Conservation (phyloP, 1,140 invertebrate genomes). For the Ruditapes philippinarum region DNA sequence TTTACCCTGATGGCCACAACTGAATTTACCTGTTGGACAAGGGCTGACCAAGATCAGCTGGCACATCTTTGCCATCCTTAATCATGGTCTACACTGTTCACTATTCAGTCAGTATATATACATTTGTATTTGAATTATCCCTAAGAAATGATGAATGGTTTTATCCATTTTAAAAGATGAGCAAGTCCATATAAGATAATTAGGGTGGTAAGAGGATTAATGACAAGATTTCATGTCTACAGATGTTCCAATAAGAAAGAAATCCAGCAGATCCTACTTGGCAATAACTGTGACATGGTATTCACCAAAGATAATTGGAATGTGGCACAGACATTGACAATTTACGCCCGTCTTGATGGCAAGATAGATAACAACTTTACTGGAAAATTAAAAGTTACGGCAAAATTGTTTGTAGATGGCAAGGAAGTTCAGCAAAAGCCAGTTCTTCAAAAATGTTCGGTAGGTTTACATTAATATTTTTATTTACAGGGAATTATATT, state of each 20-base stretch:
- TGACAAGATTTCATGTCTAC: neutral
- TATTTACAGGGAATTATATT: neutral
- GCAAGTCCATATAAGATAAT: too few relatives aligned
- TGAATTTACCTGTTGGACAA: too few relatives aligned
- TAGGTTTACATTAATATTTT: neutral
- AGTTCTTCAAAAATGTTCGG: conserved; percentile 6
- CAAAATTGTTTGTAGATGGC: neutral
- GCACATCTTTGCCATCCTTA: too few relatives aligned
- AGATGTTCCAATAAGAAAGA: conserved; percentile 26
- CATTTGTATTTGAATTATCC: too few relatives aligned
- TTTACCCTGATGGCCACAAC: too few relatives aligned
- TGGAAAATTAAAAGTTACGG: neutral
- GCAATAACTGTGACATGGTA: conserved; percentile 4
- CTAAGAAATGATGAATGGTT: too few relatives aligned
- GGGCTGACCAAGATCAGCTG: too few relatives aligned
- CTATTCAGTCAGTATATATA: too few relatives aligned
- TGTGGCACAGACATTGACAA: neutral
- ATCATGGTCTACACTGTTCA: too few relatives aligned
- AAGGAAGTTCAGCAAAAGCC: neutral
- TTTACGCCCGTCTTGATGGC: neutral
- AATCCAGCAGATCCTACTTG: conserved; percentile 13
- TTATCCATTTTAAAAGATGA: too few relatives aligned
- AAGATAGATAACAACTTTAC: neutral
- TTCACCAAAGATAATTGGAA: conserved; percentile 21
- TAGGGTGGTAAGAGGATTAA: too few relatives aligned